These are phyloP conservation scores for Pachypanchax playfairii DNA, from an alignment of 2,113 vertebrate species.

Conservation along the genomic window DNA sequence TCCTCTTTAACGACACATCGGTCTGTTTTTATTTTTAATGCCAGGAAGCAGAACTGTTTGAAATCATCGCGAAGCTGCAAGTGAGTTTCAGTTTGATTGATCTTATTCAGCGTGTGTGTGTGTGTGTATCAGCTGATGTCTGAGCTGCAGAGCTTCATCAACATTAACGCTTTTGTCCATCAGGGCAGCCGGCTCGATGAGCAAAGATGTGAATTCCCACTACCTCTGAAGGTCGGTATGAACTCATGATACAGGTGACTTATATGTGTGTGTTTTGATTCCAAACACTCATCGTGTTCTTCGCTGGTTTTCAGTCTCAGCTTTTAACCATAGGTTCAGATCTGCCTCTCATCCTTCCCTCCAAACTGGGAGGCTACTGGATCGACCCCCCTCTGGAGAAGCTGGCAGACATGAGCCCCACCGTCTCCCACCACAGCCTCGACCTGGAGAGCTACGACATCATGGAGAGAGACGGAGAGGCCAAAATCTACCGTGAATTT, in stretches of 20 bases:
- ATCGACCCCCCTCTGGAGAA: constrained; percentile 82
- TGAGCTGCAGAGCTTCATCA: constrained; percentile 33
- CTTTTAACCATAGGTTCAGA: constrained; percentile 82
- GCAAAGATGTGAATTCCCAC: constrained; percentile 88
- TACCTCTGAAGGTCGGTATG: constrained; percentile 82
- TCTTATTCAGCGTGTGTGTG: constrained; percentile 5
- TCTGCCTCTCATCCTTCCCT: constrained; percentile 85
- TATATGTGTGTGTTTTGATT: not conserved
- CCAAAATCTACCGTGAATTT: constrained; percentile 84
- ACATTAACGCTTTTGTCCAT: constrained; percentile 41
- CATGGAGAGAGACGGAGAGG: constrained; percentile 87
- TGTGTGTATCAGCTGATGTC: constrained; percentile 8
- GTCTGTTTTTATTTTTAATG: constrained; percentile 11
- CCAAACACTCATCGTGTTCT: constrained; percentile 24
- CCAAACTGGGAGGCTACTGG: constrained; percentile 89
- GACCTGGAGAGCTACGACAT: constrained; percentile 80
- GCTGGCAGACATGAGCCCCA: constrained; percentile 74
- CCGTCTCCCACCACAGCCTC: constrained; percentile 64
- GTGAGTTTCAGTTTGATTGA: constrained; percentile 59
- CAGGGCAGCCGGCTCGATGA: constrained; percentile 89
- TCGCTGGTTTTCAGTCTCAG: constrained; percentile 67
- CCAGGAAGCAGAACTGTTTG: constrained; percentile 89
- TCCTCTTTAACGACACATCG: constrained; percentile 6
- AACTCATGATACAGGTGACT: not conserved
- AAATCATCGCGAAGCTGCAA: constrained; percentile 88